Conservation (phyloP, 64 coral and sea anemone genomes). For the Cladopsammia gracilis region DNA sequence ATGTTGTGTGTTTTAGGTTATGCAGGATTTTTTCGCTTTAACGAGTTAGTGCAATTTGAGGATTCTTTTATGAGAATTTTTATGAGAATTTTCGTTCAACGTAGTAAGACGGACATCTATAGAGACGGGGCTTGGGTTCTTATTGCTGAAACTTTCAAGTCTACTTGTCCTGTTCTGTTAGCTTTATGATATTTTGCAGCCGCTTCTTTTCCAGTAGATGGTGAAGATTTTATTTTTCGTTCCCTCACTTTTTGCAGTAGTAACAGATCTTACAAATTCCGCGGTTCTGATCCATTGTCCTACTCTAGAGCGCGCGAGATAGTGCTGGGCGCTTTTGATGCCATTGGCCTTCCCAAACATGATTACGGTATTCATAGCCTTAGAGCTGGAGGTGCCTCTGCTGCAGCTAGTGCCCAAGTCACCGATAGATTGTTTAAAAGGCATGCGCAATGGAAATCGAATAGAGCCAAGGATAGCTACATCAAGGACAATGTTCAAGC, state of each 20-base stretch:
- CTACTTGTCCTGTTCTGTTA: neutral
- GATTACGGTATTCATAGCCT: constrained; percentile 57
- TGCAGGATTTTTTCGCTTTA: neutral
- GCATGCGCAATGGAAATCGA: constrained; percentile 50
- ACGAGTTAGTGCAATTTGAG: constrained; percentile 16
- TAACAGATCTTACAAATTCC: neutral
- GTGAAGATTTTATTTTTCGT: constrained; percentile 32
- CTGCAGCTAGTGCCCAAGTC: constrained; percentile 51
- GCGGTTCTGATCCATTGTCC: neutral
- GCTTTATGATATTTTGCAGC: neutral
- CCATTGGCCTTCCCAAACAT: constrained; percentile 17
- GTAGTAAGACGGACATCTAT: neutral
- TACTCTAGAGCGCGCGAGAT: neutral
- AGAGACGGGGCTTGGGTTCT: neutral
- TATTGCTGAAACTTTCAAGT: neutral
- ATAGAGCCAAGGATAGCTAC: constrained; percentile 63
- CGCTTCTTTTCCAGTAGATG: neutral
- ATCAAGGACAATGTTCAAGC: constrained; percentile 55
- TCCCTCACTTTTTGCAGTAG: neutral
- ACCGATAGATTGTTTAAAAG: constrained; percentile 54
- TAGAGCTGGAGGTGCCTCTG: constrained; percentile 38
- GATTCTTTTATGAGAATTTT: constrained; percentile 5
- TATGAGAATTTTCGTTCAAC: constrained; percentile 25
- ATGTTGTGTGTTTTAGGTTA: too few species aligned
- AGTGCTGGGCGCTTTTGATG: neutral